A percentile compares a stretch with the other conserved stretches of the same genome.
Evolutionary conservation across 2,113 vertebrate species (phyloP).

Genomic region (Syngnathus scovelli): DNA sequence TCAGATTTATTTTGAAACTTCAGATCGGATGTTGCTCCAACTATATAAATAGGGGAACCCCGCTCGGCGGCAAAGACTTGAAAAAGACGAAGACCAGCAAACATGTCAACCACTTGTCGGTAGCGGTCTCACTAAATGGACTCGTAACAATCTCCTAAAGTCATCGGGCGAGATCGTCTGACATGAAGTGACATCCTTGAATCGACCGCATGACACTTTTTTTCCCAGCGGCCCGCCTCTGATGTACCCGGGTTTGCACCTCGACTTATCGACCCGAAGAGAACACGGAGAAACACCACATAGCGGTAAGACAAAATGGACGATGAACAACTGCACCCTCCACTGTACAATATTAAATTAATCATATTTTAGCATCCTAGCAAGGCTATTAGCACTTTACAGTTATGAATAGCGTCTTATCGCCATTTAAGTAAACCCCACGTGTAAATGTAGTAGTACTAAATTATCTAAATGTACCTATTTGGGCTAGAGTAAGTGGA

Average conservation of each 20-base stretch:
- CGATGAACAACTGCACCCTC: neutral
- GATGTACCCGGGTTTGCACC: neutral
- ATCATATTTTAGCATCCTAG: neutral
- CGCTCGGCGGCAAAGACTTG: no score
- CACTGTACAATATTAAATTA: neutral
- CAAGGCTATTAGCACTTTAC: neutral
- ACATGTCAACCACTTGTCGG: neutral
- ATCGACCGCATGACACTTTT: slow-evolving; percentile 5
- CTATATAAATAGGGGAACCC: neutral
- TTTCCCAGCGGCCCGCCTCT: neutral
- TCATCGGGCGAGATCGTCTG: neutral
- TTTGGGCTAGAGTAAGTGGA: neutral
- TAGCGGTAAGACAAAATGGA: neutral
- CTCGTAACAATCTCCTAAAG: neutral
- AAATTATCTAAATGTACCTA: neutral
- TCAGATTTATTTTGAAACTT: neutral
- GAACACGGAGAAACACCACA: neutral
- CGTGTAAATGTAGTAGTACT: neutral
- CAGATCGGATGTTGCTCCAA: neutral
- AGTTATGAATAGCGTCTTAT: neutral
- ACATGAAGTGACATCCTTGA: neutral
- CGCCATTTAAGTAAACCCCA: neutral
- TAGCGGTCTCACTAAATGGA: neutral
- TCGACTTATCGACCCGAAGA: neutral
- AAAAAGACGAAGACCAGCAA: no score